Evolutionary conservation across 2,888 invertebrate species (phyloP), one percentile per base, ranked within the genome.

Genomic region (Cantharis rufa): DNA sequence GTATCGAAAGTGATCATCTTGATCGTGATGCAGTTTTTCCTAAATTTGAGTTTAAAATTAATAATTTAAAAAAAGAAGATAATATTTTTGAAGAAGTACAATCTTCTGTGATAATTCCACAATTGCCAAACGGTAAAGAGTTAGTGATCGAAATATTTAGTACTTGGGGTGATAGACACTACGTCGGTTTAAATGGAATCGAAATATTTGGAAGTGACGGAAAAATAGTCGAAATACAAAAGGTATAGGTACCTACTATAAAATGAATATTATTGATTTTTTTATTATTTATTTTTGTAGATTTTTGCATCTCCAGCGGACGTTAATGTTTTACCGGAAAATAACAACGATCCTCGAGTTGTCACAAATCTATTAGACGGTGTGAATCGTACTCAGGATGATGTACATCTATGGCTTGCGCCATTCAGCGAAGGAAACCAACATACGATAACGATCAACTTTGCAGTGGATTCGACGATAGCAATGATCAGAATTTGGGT

Each of bases 101-200:
- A 27, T 79, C 80, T 27, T 70, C 79, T 70, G 95, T 95, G 86
- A 89, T 93, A 62, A 94, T 95, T 79, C 95, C 95, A 0, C 94
- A 94, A 86, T 88, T 95, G 81, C 95, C 95, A 0, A 88, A 88
- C 79, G 95, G 95, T n/a, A 88, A 90, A 82, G 87, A 90, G 73
- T 84, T 95, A 82, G 90, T 91, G 80, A 88, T 95, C 72, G 92
- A 93, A 85, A 94, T 95, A 80, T 88, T 91, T 75, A 91, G 90
- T 15, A 94, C 95, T 28, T 95, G 95, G 95, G 95, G 95, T 10
- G 95, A 95, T 85, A 91, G 92, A 81, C 92, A 94, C 87, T 92
- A 94, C 82, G 93, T 95, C 13, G 95, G 95, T 0, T 86, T 95
- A 73, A 95, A 94, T 84, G 95, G 95, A 2, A 90, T 95, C 72